Percentiles rank a stretch among this genome's conserved stretches.
These are phyloP conservation scores for Odontothrips loti DNA, from an alignment of 2,888 invertebrate genomes.

Conservation along the genomic window DNA sequence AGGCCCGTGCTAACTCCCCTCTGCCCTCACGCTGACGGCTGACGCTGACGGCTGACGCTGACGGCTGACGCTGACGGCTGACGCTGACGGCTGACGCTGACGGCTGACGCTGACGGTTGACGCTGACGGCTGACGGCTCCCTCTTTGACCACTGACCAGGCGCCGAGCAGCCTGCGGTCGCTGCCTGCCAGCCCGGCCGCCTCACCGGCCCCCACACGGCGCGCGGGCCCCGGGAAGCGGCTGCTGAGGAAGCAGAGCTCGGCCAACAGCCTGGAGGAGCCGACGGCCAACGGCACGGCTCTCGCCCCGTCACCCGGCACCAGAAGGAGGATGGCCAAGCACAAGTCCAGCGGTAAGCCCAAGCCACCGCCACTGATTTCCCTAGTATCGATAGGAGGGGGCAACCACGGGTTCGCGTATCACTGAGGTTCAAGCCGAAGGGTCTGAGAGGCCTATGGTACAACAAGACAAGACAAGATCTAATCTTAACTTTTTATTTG, in stretches of 20 bases:
- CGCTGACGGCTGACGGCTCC: neutral
- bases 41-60: no score
- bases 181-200: constrained; percentile 4
- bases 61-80: neutral
- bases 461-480: no score
- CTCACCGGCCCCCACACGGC: neutral
- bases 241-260: constrained; percentile 9
- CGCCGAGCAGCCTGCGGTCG: constrained; percentile 3
- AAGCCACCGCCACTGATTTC: neutral
- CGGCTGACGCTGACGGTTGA: no score
- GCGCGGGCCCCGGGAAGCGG: constrained; percentile 8
- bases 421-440: no score
- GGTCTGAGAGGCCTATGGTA: no score
- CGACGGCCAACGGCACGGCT: neutral
- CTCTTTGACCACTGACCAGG: neutral
- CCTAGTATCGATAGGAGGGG: no score
- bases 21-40: neutral
- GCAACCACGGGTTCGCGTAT: no score
- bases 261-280: constrained; percentile 14
- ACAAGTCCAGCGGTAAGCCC: neutral
- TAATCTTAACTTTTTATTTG: no score
- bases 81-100: neutral
- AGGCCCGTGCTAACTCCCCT: neutral
- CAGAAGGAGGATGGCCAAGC: neutral
- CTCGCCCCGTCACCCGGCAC: neutral